phyloP scores from a whole-genome alignment of 2,113 vertebrate species.

The Dryoscopus gambensis region DNA sequence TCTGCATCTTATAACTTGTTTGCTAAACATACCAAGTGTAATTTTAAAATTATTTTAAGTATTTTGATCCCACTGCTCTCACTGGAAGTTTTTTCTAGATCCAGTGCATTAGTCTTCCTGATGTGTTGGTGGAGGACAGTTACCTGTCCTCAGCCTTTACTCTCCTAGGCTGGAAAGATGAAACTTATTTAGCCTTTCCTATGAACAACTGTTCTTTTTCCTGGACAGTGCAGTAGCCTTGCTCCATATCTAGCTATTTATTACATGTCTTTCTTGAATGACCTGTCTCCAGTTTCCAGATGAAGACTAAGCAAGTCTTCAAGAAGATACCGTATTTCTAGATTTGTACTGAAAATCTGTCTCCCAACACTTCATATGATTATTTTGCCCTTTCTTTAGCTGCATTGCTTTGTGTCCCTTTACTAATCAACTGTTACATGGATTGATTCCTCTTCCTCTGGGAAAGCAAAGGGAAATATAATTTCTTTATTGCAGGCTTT shows the following conservation, averaged over 20 bases:
- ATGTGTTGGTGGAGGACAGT: neutral
- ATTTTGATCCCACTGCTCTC: neutral
- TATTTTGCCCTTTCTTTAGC: neutral
- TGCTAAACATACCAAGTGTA: neutral
- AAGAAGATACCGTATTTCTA: neutral
- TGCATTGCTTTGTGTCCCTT: neutral
- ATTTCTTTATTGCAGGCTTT: neutral
- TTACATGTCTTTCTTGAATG: neutral
- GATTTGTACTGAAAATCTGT: neutral
- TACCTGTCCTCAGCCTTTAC: neutral
- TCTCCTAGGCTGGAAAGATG: neutral
- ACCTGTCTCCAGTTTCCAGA: neutral
- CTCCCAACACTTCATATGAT: neutral
- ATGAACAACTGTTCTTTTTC: neutral
- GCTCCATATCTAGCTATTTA: neutral
- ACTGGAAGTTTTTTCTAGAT: neutral
- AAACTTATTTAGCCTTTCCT: neutral
- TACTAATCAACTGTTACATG: neutral
- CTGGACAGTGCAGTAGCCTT: neutral
- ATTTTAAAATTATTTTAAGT: neutral
- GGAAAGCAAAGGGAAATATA: neutral
- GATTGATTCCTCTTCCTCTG: neutral
- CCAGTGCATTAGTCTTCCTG: neutral
- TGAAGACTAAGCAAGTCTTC: neutral
- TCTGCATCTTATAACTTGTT: rapidly evolving